Conservation (phyloP, 1,140 invertebrate species). For the Bactericera cockerelli region DNA sequence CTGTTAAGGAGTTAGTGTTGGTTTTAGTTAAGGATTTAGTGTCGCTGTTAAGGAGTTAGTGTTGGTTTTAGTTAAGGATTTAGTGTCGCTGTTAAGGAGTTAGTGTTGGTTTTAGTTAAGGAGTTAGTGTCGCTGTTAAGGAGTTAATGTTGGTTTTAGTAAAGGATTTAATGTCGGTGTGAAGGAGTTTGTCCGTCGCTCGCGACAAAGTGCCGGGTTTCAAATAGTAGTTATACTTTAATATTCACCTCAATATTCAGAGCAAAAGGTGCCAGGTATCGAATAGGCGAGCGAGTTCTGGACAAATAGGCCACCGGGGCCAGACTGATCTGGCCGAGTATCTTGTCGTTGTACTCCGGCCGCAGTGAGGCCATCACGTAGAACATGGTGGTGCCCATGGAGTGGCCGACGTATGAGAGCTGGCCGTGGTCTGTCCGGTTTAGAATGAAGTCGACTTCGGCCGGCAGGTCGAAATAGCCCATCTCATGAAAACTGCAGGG, state of each 20-base stretch:
- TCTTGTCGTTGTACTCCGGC: constrained; percentile 47
- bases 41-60: too few species aligned
- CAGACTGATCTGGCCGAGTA: constrained; percentile 43
- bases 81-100: too few species aligned
- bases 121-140: too few species aligned
- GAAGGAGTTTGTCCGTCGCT: too few species aligned
- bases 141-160: too few species aligned
- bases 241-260: constrained; percentile 23
- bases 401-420: constrained; percentile 49
- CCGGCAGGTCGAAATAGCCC: constrained; percentile 44
- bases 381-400: constrained; percentile 49
- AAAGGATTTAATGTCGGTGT: too few species aligned
- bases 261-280: constrained; percentile 34
- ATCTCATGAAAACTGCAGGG: constrained; percentile 40
- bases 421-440: constrained; percentile 33
- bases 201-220: too few species aligned
- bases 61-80: too few species aligned
- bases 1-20: too few species aligned
- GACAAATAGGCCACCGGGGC: constrained; percentile 58
- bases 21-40: too few species aligned
- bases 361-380: constrained; percentile 41
- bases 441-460: constrained; percentile 43
- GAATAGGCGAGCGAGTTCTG: constrained; percentile 49
- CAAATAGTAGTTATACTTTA: too few species aligned
- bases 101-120: too few species aligned